Evolutionary conservation across 2,888 invertebrate genomes (phyloP), one percentile per base, ranked within the genome.

Genomic region (Neria commutata): DNA sequence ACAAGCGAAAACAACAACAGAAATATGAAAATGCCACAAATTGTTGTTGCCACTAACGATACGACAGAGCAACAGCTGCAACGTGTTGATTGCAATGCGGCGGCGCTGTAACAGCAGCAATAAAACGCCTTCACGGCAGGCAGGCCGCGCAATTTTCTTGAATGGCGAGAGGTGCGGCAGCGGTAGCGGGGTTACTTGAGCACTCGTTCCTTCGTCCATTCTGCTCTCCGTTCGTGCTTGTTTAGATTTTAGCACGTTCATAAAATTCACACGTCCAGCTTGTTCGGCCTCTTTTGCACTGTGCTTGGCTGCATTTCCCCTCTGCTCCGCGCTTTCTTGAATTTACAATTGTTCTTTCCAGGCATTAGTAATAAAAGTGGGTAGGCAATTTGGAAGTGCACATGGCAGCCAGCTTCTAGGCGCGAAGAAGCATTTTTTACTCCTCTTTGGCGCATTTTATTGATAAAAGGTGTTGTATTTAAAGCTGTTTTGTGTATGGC

Each of bases 201-300:
- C n/a, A n/a, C n/a, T n/a, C n/a, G n/a, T 29, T 6, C 29, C 29
- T 29, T 29, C 11, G 29, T 29, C 11, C 6, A 11, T 11, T 29
- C 29, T 29, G 29, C 29, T 29, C 6, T 23, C 47, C 24, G 17
- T 3, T 37, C 16, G 21, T 23, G 23, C 23, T 51, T 37, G 37
- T 51, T 51, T 33, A 37, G 37, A 64, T 68, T 62, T 67, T 61
- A 62, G 56, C 50, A 51, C 62, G 58, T 63, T 53, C 70, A 58
- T 72, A 70, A 72, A 70, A 69, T 64, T 70, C 68, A 60, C 71
- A 67, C 70, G 59, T 61, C 67, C 58, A 59, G 50, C 42, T 59
- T 63, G 51, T 57, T 60, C 45, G 37, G 37, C 47, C 46, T 19
- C 50, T 40, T 37, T 37, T n/a, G 37, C 11, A 14, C n/a, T 37